A percentile compares a stretch with the other conserved stretches of the same genome.
phyloP scores from a whole-genome alignment of 2,113 vertebrate genomes.

The Cottus gobio region DNA sequence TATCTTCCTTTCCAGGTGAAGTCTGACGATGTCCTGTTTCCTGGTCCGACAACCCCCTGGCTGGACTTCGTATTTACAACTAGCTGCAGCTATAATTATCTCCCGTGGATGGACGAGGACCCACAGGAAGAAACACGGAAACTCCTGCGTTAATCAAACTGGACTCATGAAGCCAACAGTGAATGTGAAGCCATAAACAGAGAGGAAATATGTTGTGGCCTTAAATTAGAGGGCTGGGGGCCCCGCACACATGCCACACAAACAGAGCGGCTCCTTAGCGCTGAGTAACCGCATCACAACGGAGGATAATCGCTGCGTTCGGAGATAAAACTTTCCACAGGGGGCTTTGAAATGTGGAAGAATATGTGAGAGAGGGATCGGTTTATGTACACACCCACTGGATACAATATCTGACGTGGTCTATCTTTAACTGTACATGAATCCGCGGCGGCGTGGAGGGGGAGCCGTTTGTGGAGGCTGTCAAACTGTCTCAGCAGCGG shows the following conservation, averaged over 20 bases:
- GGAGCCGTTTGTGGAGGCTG: conserved; percentile 11
- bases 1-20: conserved; percentile 66
- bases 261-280: conserved; percentile 56
- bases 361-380: conserved; percentile 41
- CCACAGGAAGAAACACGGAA: conserved; percentile 64
- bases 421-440: conserved; percentile 31
- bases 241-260: conserved; percentile 17
- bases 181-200: conserved; percentile 69
- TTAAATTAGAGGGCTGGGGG: conserved; percentile 43
- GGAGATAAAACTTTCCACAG: conserved; percentile 62
- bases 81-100: conserved; percentile 71
- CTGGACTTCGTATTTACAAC: conserved; percentile 66
- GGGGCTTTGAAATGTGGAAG: conserved; percentile 63
- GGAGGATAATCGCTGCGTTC: conserved; percentile 61
- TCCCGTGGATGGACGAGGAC: conserved; percentile 54
- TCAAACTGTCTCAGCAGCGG: conserved; percentile 32
- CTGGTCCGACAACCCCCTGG: conserved; percentile 53
- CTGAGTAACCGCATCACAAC: conserved; percentile 42
- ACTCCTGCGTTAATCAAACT: conserved; percentile 70
- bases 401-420: conserved; percentile 51
- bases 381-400: conserved; percentile 43
- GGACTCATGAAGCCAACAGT: conserved; percentile 73
- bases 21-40: conserved; percentile 62
- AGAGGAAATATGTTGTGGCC: conserved; percentile 51
- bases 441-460: conserved; percentile 2